Base-by-base conservation (phyloP, 1,140 invertebrate species). In the Anoplophora glabripennis region DNA sequence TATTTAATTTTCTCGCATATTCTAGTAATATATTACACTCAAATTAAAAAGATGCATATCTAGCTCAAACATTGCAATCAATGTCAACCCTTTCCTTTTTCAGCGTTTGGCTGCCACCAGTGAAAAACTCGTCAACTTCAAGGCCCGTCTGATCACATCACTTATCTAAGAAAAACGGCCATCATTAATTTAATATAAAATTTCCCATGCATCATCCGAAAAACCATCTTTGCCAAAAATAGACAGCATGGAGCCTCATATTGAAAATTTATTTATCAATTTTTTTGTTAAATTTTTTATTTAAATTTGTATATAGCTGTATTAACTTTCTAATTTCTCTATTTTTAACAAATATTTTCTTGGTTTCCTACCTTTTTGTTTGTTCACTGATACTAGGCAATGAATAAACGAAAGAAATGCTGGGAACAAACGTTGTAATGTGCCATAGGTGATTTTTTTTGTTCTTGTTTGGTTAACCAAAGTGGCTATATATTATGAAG, bases 111-210 rank as follows among this genome's bases (percentile, higher is more conserved):
- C 90, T 41, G 89, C 90, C 72, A 91, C 89, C 66, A 92, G 89
- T 75, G 89, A 92, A 77, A 85, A 89, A 76, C 88, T 92, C 79
- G 89, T 92, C 69, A 92, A 92, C 85, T 92, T 91, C 86, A 92
- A 92, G 79, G 90, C 90, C 70, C 85, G 89, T 82, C 81, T 92
- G 63, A 89, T 92, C 76, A 92, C 89, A 71, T 88, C 89, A 57
- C 86, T 92, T 76, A 92, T 92, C 75, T 92, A 90, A 67, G 11
- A 48, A 61, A 53, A 63, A 56, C 12, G 47, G 41, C 47, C 53
- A 47, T 48, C n/a, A 41, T 41, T 41, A 41, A 12, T 56, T 11
- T 53, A n/a, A 54, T 36, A 40, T 28, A 28, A 28, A 28, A 3
- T 28, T 28, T 28, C 21, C 21, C 21, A 28, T 28, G 21, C 21